Evolutionary conservation across 2,888 invertebrate genomes (phyloP), one percentile per base, ranked within the genome.

Genomic region (Malthinus flaveolus): DNA sequence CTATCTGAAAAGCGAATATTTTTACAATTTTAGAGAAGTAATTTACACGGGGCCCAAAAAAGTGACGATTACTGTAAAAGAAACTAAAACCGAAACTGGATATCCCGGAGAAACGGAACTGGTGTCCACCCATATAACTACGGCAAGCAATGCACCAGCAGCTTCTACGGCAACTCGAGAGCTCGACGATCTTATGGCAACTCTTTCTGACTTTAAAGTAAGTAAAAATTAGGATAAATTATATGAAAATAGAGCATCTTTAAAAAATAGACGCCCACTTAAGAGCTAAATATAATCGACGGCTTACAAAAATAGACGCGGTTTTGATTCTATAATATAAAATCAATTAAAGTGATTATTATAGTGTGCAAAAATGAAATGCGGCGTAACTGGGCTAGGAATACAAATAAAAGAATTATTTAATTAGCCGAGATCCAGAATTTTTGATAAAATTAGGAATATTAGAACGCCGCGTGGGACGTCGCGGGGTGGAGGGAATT

Each of bases 141-240:
- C 84, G 42, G 82, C 75, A 3, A 68, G 72, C 34, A 65, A 74
- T 12, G 71, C 75, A 6, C 71, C 68, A 10, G 75, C 76, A 56
- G 91, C 95, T 13, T 95, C 95, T 50, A 90, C 91, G 59, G 97
- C 97, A 33, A 97, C 97, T 13, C 89, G 90, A 78, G 97, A 97
- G 77, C 83, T 97, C 60, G 97, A 97, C 74, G 96, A 97, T 74
- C 84, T 97, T 61, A 97, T 97, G 97, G 94, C 93, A 1, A 94
- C 95, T 5, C 82, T 97, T 8, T 95, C 95, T 0, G 95, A 95
- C 76, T 94, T 96, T 76, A 96, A 96, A 91, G 97, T 93, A 80
- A 78, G 80, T 65, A 15, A 4, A 11, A 48, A 48, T 48, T 13
- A 9, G 48, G 12, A 12, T 34, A n/a, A 35, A 11, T 35, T 35